Percentiles rank a stretch among this genome's conserved stretches.
These are phyloP conservation scores for Cuniculus paca DNA, from an alignment of 2,797 vertebrate genomes.

Conservation along the genomic window DNA sequence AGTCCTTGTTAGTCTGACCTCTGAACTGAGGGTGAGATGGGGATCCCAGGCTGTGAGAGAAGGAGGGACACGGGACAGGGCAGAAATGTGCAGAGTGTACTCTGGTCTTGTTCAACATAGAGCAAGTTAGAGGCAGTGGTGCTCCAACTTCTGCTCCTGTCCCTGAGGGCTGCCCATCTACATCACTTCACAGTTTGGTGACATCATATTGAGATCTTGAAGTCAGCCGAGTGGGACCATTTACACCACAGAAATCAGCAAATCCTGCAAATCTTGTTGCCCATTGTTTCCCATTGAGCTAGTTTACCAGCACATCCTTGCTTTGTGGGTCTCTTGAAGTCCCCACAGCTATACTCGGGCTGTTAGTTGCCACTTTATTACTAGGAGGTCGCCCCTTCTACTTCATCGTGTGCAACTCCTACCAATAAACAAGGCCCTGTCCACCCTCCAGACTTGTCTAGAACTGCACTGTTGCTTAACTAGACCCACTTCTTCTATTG, in stretches of 20 bases:
- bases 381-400: background rate
- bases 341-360: background rate
- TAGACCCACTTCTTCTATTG: background rate
- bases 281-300: no score
- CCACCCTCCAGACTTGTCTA: background rate
- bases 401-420: background rate
- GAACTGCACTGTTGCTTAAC: background rate
- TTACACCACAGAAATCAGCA: background rate
- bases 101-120: background rate
- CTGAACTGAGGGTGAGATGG: background rate
- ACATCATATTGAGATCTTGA: background rate
- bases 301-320: background rate
- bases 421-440: background rate
- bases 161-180: fast-evolving
- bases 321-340: background rate
- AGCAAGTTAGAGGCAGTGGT: fast-evolving
- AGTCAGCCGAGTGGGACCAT: background rate
- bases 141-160: fast-evolving
- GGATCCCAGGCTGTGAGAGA: background rate
- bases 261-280: background rate
- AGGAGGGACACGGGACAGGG: background rate
- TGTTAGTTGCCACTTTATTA: background rate
- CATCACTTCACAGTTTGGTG: background rate
- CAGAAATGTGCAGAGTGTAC: background rate
- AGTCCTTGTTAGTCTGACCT: no score